A percentile compares a stretch with the other conserved stretches of the same genome.
Evolutionary conservation across 2,797 vertebrate species (phyloP).

Genomic region (Brachyalestes nurse): DNA sequence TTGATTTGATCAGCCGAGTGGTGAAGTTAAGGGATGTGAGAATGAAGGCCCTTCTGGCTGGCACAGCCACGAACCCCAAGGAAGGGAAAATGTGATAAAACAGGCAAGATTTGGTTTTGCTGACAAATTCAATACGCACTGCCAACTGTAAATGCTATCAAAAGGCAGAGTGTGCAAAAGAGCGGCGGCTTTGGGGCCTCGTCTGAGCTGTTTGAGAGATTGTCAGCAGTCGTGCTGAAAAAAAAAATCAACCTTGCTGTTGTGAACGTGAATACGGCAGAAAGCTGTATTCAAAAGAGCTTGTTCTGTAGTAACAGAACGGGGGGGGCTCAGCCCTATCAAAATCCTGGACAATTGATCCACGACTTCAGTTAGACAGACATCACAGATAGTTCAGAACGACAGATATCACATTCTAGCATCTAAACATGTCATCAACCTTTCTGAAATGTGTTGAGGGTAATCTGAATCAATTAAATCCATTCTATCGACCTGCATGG

Average conservation of each 20-base stretch:
- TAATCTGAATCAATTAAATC: too few relatives aligned
- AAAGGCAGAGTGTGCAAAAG: slow-evolving; percentile 22
- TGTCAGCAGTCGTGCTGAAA: slow-evolving; percentile 19
- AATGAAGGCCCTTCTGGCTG: slow-evolving; percentile 10
- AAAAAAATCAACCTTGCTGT: slow-evolving; percentile 17
- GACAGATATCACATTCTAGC: too few relatives aligned
- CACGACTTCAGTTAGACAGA: too few relatives aligned
- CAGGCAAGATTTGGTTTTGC: slow-evolving; percentile 45
- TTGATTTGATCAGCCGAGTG: slow-evolving; percentile 26
- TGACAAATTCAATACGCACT: slow-evolving; percentile 51
- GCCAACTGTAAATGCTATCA: slow-evolving; percentile 52
- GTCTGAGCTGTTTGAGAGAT: slow-evolving; percentile 1
- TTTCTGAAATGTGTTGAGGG: too few relatives aligned
- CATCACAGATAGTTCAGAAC: too few relatives aligned
- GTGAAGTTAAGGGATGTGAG: slow-evolving; percentile 28
- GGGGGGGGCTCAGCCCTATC: too few relatives aligned
- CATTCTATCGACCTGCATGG: too few relatives aligned
- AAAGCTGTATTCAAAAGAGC: background rate
- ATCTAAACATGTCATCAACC: too few relatives aligned
- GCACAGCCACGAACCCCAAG: slow-evolving; percentile 7
- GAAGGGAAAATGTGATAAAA: slow-evolving; percentile 35
- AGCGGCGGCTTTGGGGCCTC: background rate
- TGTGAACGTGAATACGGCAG: background rate
- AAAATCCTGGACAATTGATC: too few relatives aligned
- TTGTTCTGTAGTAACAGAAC: background rate